Base-by-base conservation (phyloP, 2,888 invertebrate genomes). In the Cacoxenus indagator region DNA sequence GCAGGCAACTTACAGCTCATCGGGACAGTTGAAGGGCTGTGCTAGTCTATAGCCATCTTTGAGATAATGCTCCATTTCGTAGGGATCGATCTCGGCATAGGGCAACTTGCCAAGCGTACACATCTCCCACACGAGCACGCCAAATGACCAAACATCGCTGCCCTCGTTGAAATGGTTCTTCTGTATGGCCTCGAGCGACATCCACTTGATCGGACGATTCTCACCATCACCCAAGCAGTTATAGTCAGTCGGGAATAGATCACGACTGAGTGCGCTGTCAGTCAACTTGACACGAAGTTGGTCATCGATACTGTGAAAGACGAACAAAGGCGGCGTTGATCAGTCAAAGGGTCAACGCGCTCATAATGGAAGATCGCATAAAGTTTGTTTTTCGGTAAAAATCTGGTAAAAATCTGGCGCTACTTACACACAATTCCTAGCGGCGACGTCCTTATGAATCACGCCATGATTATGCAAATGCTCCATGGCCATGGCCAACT, bases 61-160 rank as follows among this genome's bases (percentile, higher is more conserved):
- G 31, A 98, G 91, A 87, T 95, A 95, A 26, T 93, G 93, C 72
- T 93, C 93, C 89, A 98, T 95, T 86, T 98, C 97, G 79, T 95
- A 95, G 11, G 97, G 95, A 88, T 97, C 96, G 57, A 98, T 92
- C 85, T 98, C 97, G 14, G 93, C 92, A 84, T 96, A 94, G 0
- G 98, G 98, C 82, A 96, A 93, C 74, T 96, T 94, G 1, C 95
- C 97, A 78, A 96, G 89, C 3, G 97, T 97, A 75, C 95, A 93
- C 84, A 98, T 89, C 89, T 98, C 98, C 98, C 98, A 98, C 73
- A 98, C 90, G 9, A 96, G 91, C 64, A 98, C 95, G n/a, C 97
- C 98, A 88, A 96, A 94, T 4, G 96, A 93, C 98, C 98, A 98
- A 93, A 97, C 95, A 90, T 98, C 98, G 65, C 96, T 95, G 68